A percentile compares a stretch with the other conserved stretches of the same genome.
These are phyloP conservation scores for Orthosia incerta DNA, from an alignment of 2,888 invertebrate species.

Conservation along the genomic window DNA sequence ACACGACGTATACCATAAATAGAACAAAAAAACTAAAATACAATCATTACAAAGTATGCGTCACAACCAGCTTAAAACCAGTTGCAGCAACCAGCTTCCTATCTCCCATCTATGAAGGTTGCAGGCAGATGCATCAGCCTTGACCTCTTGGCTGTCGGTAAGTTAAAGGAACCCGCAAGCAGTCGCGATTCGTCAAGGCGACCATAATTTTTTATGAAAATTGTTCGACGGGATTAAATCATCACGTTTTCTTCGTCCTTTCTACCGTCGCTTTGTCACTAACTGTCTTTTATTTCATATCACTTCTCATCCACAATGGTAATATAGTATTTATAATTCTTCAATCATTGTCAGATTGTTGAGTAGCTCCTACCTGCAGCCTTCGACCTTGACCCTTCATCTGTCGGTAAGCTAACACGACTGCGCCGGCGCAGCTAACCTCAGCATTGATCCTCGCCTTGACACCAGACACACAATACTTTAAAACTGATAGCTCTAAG, in stretches of 20 bases:
- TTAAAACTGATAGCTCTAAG: slow-evolving; percentile 20
- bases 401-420: slow-evolving; percentile 33
- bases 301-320: too few relatives aligned
- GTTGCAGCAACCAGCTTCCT: neutral
- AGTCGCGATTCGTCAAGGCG: neutral
- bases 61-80: neutral
- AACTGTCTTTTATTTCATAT: too few relatives aligned
- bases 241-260: too few relatives aligned
- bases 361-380: neutral
- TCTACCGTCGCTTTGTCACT: too few relatives aligned
- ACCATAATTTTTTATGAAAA: neutral
- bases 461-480: slow-evolving; percentile 57
- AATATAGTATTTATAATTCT: too few relatives aligned
- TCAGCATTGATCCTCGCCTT: slow-evolving; percentile 50
- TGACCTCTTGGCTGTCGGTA: slow-evolving; percentile 7
- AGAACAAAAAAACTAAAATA: too few relatives aligned
- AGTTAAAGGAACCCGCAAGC: neutral
- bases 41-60: too few relatives aligned
- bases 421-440: slow-evolving; percentile 29
- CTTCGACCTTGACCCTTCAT: slow-evolving; percentile 24
- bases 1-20: too few relatives aligned
- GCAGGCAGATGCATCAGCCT: slow-evolving; percentile 26
- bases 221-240: too few relatives aligned
- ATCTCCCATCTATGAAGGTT: slow-evolving; percentile 16
- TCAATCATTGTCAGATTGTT: neutral